These are phyloP conservation scores for Xiphias gladius DNA, from an alignment of 2,113 vertebrate species.

Conservation along the genomic window DNA sequence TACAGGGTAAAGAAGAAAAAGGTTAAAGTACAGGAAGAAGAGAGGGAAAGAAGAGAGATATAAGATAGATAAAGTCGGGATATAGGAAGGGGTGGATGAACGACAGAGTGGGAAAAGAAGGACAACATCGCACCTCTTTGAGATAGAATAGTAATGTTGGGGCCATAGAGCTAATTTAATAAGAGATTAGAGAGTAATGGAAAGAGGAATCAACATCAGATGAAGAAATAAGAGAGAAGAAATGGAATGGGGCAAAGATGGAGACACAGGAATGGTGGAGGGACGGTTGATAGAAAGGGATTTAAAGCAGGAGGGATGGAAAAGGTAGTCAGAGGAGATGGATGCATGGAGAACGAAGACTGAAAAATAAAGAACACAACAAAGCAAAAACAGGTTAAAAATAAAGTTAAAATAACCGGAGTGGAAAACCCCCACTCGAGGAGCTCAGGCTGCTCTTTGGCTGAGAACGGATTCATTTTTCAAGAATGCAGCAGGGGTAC, in stretches of 20 bases:
- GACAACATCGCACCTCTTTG: background rate
- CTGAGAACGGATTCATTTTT: background rate
- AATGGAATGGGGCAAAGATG: background rate
- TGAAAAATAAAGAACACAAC: background rate
- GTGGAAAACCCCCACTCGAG: background rate
- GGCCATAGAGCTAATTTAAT: background rate
- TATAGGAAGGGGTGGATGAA: background rate
- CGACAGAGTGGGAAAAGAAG: background rate
- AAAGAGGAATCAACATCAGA: slow-evolving; percentile 13
- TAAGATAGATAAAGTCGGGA: background rate
- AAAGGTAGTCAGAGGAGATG: background rate
- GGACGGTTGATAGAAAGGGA: background rate
- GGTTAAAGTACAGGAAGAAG: background rate
- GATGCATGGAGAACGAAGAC: background rate
- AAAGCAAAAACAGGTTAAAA: background rate
- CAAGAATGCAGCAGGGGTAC: background rate
- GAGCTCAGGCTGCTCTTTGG: background rate
- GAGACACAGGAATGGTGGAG: background rate
- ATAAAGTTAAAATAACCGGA: background rate
- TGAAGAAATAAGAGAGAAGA: slow-evolving; percentile 6
- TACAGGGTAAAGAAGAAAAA: background rate
- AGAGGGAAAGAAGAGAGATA: background rate
- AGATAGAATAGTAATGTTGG: slow-evolving; percentile 23
- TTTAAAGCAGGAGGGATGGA: background rate
- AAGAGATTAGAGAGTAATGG: background rate